Conservation (phyloP, 2,797 vertebrate species). For the Mormyrops attenuatus region DNA sequence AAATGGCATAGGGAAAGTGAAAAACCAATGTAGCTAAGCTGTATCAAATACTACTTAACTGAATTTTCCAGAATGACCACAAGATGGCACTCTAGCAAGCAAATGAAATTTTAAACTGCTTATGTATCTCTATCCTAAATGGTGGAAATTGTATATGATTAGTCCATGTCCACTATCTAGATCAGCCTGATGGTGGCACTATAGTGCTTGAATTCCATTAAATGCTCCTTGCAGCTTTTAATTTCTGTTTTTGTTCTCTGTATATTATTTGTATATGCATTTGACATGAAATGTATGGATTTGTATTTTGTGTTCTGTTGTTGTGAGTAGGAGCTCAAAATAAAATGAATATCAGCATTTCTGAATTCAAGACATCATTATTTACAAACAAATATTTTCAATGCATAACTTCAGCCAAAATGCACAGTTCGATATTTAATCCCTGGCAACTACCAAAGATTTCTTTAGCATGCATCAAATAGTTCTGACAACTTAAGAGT, state of each 20-base stretch:
- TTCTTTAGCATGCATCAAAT: background rate
- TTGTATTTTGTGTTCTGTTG: slow-evolving; percentile 5
- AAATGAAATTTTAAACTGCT: background rate
- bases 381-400: background rate
- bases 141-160: slow-evolving; percentile 6
- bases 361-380: background rate
- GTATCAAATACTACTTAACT: background rate
- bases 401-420: background rate
- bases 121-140: slow-evolving; percentile 1
- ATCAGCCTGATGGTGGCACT: slow-evolving; percentile 4
- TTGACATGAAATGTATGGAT: slow-evolving; percentile 12
- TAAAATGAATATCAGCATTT: slow-evolving; percentile 8
- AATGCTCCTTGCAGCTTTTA: background rate
- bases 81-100: background rate
- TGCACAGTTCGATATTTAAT: background rate
- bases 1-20: background rate
- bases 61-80: slow-evolving; percentile 8
- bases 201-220: slow-evolving; percentile 6
- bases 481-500: background rate
- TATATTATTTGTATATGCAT: slow-evolving; percentile 14
- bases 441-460: background rate
- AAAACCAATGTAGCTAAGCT: background rate
- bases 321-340: slow-evolving; percentile 8
- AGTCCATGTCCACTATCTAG: slow-evolving; percentile 11
- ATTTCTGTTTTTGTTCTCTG: slow-evolving; percentile 2